Evolutionary conservation across 1,140 invertebrate species (phyloP), one percentile per base, ranked within the genome.

Genomic region (Anastatus disparis): DNA sequence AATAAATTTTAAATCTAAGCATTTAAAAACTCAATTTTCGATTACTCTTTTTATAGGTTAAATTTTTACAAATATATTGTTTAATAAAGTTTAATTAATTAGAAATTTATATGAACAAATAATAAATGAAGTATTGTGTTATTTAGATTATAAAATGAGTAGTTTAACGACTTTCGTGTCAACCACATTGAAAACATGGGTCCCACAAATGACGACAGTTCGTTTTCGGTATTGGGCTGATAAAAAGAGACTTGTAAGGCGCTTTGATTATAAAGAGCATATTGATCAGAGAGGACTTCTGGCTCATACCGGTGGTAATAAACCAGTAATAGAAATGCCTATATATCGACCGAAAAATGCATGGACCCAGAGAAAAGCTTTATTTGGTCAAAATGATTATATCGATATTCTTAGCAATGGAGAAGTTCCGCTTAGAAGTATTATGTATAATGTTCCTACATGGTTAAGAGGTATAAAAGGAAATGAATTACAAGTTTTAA

Each of bases 301-400:
- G 42, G 93, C 94, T 0, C 88, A 91, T 73, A 76, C 86, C 26
- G 83, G 84, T 65, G 84, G 82, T 48, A 84, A 84, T 24, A 79
- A 80, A 26, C 82, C 80, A 74, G 75, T 91, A 10, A 13, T 70
- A n/a, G 88, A 90, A 13, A 89, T 94, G 77, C 92, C 92, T 2
- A 81, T 89, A 35, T 95, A 94, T 84, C 76, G 88, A 70, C 93
- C 93, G 0, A 89, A 86, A 75, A 88, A 96, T 85, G 68, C 78
- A 1, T 98, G 96, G 96, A 77, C 80, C 10, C 86, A 91, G 75
- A 91, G 91, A 74, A 89, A 89, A 80, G 95, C 95, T 10, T 78
- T 96, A 0, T 97, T 95, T 87, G 96, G 96, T 1, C 96, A 98
- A 81, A 98, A 98, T 87, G 96, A 98, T 86, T 98, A 97, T 78